Evolutionary conservation across 1,140 invertebrate genomes (phyloP), one percentile per base, ranked within the genome.

Genomic region (Sogatella furcifera): DNA sequence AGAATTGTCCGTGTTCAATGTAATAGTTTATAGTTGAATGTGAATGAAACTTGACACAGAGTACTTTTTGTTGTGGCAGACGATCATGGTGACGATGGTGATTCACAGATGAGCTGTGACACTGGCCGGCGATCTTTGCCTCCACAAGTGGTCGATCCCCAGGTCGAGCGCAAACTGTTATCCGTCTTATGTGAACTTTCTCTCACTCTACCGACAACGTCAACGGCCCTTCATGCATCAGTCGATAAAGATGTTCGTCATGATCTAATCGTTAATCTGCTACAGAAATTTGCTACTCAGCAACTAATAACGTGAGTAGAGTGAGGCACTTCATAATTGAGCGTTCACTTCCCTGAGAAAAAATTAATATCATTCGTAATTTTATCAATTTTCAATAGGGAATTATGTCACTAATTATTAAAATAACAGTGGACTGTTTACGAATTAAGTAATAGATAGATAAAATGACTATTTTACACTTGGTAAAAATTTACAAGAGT

Each of bases 261-360:
- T 67, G 71, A 79, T 38, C 74, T 83, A 65, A 78, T 93, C 15
- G 82, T 85, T 63, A 87, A 88, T 74, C 78, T 95, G 53, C 70
- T 96, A 0, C 83, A 90, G 64, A 96, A 95, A 72, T 87, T 96
- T 76, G 84, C 90, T 10, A 83, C 86, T 42, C 92, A 95, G 72
- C 88, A 91, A 66, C 75, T 95, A 15, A 88, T 96, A 62, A 86
- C 60, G 78, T 80, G 69, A 63, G 62, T 74, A 62, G 66, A n/a
- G n/a, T n/a, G n/a, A n/a, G n/a, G n/a, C n/a, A n/a, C n/a, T n/a
- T n/a, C n/a, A n/a, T n/a, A n/a, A n/a, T n/a, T n/a, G n/a, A n/a
- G n/a, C n/a, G n/a, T n/a, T n/a, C n/a, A n/a, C n/a, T n/a, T n/a
- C n/a, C n/a, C n/a, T n/a, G n/a, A n/a, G n/a, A n/a, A n/a, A n/a